Conservation (phyloP, 2,113 vertebrate genomes). For the Poeciliopsis retropinna region DNA sequence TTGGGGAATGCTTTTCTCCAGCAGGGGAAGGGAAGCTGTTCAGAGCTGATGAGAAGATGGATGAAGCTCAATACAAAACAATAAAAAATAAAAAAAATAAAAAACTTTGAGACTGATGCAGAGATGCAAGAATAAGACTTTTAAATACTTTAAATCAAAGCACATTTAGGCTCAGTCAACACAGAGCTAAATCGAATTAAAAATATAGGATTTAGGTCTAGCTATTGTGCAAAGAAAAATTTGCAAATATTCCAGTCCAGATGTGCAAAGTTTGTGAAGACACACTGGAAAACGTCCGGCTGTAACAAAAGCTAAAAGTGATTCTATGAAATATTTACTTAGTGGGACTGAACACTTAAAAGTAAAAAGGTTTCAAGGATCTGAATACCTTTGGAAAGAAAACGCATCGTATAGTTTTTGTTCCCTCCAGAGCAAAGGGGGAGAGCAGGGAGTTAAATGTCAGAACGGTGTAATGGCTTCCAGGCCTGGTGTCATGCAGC, state of each 20-base stretch:
- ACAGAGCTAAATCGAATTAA: not conserved
- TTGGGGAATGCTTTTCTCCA: too few relatives aligned
- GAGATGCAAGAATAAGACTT: too few relatives aligned
- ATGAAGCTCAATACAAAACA: not conserved
- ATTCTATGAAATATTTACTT: not conserved
- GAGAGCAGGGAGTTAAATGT: constrained; percentile 65
- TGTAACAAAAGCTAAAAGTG: not conserved
- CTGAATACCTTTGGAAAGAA: not conserved
- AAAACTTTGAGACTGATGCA: not conserved
- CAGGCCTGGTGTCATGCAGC: constrained; percentile 82
- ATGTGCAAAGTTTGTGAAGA: not conserved
- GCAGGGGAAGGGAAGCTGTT: not conserved
- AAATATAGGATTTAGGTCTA: not conserved
- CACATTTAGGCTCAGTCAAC: not conserved
- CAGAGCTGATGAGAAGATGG: not conserved
- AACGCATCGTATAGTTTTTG: not conserved
- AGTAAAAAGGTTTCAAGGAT: not conserved
- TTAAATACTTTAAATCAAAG: not conserved
- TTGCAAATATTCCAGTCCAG: too few relatives aligned
- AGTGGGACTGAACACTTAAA: not conserved
- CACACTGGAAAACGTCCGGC: not conserved
- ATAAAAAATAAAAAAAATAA: not conserved
- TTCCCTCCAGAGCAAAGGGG: constrained; percentile 34
- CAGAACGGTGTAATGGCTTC: constrained; percentile 76
- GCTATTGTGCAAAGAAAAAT: not conserved